phyloP scores from a whole-genome alignment of 2,113 vertebrate genomes.

The Aleadryas rufinucha region DNA sequence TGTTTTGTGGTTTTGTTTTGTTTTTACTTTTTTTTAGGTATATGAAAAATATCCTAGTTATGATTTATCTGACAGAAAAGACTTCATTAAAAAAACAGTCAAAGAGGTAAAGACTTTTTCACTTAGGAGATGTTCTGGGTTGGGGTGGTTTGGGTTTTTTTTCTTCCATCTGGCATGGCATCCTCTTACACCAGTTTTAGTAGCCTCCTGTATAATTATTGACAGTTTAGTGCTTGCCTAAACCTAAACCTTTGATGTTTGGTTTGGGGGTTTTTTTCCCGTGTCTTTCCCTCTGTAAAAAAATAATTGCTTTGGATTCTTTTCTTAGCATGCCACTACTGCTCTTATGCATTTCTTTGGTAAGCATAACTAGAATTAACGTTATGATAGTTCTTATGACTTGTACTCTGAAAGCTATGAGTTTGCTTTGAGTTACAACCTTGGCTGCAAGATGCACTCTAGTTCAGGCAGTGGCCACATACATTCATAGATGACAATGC shows the following conservation, averaged over 20 bases:
- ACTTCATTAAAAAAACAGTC: constrained; percentile 91
- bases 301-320: not conserved
- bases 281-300: not conserved
- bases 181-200: not conserved
- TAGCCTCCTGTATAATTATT: not conserved
- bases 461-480: not conserved
- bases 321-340: not conserved
- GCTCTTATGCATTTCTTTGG: not conserved
- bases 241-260: not conserved
- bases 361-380: not conserved
- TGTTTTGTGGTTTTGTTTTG: not conserved
- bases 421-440: not conserved
- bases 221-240: not conserved
- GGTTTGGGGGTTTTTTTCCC: not conserved
- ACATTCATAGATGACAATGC: not conserved
- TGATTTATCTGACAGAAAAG: constrained; percentile 88
- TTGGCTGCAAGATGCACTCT: not conserved
- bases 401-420: not conserved
- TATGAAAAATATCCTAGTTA: constrained; percentile 89
- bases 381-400: not conserved
- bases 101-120: constrained; percentile 82
- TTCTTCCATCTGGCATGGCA: not conserved
- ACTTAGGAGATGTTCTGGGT: not conserved
- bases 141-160: not conserved
- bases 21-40: constrained; percentile 74